Conservation (phyloP, 92 coral and sea anemone species). For the Paramuricea clavata region DNA sequence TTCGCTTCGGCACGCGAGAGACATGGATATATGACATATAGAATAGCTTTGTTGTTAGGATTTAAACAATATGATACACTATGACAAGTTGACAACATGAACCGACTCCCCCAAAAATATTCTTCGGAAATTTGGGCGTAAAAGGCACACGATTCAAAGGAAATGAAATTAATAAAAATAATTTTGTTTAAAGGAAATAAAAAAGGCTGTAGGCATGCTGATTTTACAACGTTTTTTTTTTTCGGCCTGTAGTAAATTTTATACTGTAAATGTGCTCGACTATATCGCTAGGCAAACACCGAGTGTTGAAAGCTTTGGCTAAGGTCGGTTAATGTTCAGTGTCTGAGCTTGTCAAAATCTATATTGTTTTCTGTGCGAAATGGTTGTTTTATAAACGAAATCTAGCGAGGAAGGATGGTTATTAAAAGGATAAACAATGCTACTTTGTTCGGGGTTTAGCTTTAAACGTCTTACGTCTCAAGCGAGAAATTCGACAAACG, state of each 20-base stretch:
- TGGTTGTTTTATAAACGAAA: background rate
- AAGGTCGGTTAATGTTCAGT: background rate
- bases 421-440: background rate
- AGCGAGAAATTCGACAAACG: conserved; percentile 2
- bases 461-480: background rate
- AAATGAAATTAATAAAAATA: background rate
- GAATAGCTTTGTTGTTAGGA: conserved; percentile 9
- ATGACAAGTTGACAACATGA: background rate
- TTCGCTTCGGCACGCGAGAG: background rate
- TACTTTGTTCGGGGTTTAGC: background rate
- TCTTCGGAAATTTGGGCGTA: background rate
- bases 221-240: no score
- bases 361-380: background rate
- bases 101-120: background rate
- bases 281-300: background rate
- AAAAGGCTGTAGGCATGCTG: background rate
- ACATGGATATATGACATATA: background rate
- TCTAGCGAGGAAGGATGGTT: background rate
- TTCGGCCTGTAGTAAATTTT: no score
- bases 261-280: background rate
- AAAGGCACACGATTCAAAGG: background rate
- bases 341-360: background rate
- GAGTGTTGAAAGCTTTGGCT: conserved; percentile 3
- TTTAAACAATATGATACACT: conserved; percentile 2
- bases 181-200: background rate